Evolutionary conservation across 1,140 invertebrate species (phyloP), one percentile per base, ranked within the genome.

Genomic region (Meloidogyne chitwoodi): DNA sequence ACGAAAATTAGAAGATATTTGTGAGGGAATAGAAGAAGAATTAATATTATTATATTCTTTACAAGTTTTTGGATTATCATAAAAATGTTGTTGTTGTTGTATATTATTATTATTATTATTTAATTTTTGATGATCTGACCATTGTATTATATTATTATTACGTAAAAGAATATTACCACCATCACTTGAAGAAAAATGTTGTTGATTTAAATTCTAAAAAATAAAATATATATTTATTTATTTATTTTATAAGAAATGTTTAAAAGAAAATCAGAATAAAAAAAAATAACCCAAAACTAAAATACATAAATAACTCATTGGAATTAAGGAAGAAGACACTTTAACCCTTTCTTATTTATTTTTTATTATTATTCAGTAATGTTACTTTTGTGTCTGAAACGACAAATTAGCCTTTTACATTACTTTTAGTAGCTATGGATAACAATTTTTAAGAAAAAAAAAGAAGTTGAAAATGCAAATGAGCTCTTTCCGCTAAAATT

Each of bases 1-100:
- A 31, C 71, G 71, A 24, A 73, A 73, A 56, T 56, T 11, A 72
- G 48, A 64, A 24, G 16, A 29, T 12, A 19, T 19, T 72, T 56
- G 38, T 72, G 24, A 22, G 27, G 71, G 6, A 22, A n/a, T n/a
- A 63, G 69, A 29, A 22, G 10, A 14, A 41, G 38, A 14, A n/a
- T 38, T 38, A 38, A 8, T 38, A 38, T 38, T 38, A 56, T 19
- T n/a, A 56, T n/a, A 56, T 56, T n/a, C 19, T 56, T 56, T n/a
- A n/a, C n/a, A n/a, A n/a, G n/a, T n/a, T n/a, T n/a, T n/a, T n/a
- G n/a, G n/a, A n/a, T n/a, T n/a, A n/a, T n/a, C 48, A 56, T 5
- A 56, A 56, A 5, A 26, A 24, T 27, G 44, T 22, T 62, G 70
- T 12, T 27, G 70, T 19, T 48, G 56, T 26, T 72, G 69, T n/a